Conservation (phyloP, 2,888 invertebrate species). For the Aporophyla lueneburgensis region DNA sequence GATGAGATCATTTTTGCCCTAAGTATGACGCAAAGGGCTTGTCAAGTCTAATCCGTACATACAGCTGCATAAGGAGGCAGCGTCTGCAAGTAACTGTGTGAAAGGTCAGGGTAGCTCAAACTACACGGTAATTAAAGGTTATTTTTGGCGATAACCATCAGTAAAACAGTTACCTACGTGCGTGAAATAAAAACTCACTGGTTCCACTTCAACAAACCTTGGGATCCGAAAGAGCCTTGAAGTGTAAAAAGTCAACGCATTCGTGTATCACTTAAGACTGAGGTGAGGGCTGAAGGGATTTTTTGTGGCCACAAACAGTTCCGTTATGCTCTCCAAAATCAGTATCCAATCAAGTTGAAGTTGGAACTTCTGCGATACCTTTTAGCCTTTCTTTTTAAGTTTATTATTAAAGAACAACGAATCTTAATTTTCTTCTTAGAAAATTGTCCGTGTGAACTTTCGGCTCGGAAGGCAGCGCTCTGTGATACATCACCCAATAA, state of each 20-base stretch:
- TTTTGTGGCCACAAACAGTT: constrained; percentile 57
- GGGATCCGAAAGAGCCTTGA: constrained; percentile 78
- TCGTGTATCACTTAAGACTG: constrained; percentile 71
- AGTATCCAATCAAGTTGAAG: constrained; percentile 12
- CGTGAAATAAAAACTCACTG: constrained; percentile 87
- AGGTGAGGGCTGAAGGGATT: constrained; percentile 67
- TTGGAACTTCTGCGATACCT: constrained; percentile 13
- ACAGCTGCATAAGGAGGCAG: constrained; percentile 76
- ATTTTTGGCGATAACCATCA: constrained; percentile 90
- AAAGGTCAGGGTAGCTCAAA: constrained; percentile 90
- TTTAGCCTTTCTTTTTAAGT: neutral
- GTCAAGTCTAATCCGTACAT: constrained; percentile 77
- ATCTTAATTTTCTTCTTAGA: neutral
- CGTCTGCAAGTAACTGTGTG: constrained; percentile 81
- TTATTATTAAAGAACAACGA: neutral
- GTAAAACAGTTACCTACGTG: constrained; percentile 89
- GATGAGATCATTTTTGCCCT: constrained; percentile 26
- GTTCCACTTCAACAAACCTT: constrained; percentile 82
- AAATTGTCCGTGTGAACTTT: constrained; percentile 66
- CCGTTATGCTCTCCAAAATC: constrained; percentile 48
- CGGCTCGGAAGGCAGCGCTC: constrained; percentile 71
- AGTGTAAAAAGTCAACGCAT: constrained; percentile 82
- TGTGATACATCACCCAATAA: constrained; percentile 79
- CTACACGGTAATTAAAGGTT: constrained; percentile 90
- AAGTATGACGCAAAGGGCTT: constrained; percentile 44